Evolutionary conservation across 2,113 vertebrate species (phyloP).

Genomic region (Strigops habroptila): DNA sequence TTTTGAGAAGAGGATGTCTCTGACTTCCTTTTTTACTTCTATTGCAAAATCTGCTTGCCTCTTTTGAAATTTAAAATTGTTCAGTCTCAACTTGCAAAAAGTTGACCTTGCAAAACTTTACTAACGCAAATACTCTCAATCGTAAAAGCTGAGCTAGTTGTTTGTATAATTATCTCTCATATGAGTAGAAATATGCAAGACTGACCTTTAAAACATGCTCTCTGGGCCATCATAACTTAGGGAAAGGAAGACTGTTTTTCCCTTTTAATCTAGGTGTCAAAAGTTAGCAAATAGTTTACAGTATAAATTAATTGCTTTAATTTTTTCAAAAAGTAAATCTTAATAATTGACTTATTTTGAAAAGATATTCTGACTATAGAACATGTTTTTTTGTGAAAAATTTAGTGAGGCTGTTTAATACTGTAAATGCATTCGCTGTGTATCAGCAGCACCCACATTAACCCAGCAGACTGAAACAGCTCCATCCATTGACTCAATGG

Average conservation of each 20-base stretch:
- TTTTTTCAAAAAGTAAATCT: neutral
- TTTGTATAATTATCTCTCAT: neutral
- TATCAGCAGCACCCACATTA: conserved; percentile 26
- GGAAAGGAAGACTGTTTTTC: neutral
- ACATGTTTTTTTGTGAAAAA: neutral
- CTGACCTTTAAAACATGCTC: neutral
- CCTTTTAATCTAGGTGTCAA: neutral
- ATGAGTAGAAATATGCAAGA: neutral
- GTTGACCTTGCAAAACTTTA: neutral
- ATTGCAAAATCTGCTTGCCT: neutral
- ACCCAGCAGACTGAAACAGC: conserved; percentile 30
- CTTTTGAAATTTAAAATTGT: neutral
- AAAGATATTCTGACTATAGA: neutral
- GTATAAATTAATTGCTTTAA: neutral
- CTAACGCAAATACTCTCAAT: neutral
- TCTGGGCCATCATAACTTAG: neutral
- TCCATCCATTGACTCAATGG: conserved; percentile 32
- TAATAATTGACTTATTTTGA: neutral
- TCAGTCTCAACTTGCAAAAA: neutral
- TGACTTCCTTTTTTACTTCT: neutral
- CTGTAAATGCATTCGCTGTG: neutral
- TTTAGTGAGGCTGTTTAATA: neutral
- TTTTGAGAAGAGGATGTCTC: neutral
- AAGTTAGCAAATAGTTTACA: neutral
- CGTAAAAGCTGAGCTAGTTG: neutral